These are phyloP conservation scores for Stenodema calcarata DNA, from an alignment of 2,888 invertebrate species.

Conservation along the genomic window DNA sequence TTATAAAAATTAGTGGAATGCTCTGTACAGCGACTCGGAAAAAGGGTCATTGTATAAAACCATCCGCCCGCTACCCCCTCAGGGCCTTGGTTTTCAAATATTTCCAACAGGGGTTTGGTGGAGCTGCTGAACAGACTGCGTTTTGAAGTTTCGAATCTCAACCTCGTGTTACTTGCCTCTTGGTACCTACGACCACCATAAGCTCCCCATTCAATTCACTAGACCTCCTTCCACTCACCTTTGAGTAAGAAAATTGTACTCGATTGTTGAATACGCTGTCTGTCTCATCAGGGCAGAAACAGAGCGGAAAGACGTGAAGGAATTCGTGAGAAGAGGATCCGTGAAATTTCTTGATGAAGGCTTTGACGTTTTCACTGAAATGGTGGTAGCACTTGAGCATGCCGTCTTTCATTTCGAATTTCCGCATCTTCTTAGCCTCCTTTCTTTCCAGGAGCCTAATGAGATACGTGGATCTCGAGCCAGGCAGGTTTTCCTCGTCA, in stretches of 20 bases:
- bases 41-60: too few species aligned
- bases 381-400: constrained; percentile 9
- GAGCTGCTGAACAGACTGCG: too few species aligned
- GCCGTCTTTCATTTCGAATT: constrained; percentile 17
- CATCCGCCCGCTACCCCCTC: too few species aligned
- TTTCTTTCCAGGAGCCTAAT: neutral
- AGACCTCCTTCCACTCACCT: neutral
- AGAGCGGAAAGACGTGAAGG: constrained; percentile 4
- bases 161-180: too few species aligned
- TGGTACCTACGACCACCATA: too few species aligned
- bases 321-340: constrained; percentile 2
- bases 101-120: too few species aligned
- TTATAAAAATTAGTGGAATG: too few species aligned
- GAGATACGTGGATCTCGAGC: neutral
- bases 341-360: neutral
- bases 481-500: neutral
- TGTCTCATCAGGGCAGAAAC: neutral
- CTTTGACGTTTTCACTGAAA: neutral
- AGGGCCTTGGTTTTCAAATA: too few species aligned
- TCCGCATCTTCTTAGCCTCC: neutral
- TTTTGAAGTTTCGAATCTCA: too few species aligned
- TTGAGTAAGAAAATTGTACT: neutral
- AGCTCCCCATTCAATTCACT: too few species aligned
- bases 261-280: neutral
- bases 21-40: too few species aligned